These are phyloP conservation scores for Plecotus auritus DNA, from an alignment of 2,113 vertebrate genomes.

Conservation along the genomic window DNA sequence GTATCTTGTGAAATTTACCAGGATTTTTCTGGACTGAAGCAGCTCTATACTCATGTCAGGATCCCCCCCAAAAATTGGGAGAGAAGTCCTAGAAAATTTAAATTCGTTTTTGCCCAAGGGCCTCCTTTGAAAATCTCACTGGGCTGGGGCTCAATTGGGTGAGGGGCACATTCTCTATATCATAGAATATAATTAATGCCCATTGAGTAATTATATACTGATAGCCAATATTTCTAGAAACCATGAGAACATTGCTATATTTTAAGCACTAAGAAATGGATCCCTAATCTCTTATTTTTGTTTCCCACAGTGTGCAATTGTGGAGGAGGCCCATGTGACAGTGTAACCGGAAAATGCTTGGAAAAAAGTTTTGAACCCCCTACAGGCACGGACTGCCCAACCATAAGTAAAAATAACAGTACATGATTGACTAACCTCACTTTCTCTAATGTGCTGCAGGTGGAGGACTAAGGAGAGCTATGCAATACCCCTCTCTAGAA, in stretches of 20 bases:
- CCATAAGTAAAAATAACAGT: conserved; percentile 81
- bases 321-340: conserved; percentile 90
- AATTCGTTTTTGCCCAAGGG: background rate
- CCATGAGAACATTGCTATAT: background rate
- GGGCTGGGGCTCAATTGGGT: background rate
- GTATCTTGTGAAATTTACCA: background rate
- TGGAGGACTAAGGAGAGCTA: conserved; percentile 2
- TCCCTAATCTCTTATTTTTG: conserved; percentile 45
- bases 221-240: conserved; percentile 14
- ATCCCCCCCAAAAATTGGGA: background rate
- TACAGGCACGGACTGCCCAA: conserved; percentile 82
- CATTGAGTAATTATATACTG: background rate
- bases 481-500: background rate
- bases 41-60: background rate
- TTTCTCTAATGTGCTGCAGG: conserved; percentile 61
- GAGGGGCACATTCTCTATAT: background rate
- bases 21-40: background rate
- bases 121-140: background rate
- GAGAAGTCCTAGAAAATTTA: background rate
- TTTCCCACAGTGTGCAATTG: conserved; percentile 88
- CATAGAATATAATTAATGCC: background rate
- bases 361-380: conserved; percentile 80
- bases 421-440: conserved; percentile 46
- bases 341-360: conserved; percentile 91
- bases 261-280: background rate